Evolutionary conservation across 2,797 vertebrate species (phyloP).

Genomic region (Diplodus puntazzo): DNA sequence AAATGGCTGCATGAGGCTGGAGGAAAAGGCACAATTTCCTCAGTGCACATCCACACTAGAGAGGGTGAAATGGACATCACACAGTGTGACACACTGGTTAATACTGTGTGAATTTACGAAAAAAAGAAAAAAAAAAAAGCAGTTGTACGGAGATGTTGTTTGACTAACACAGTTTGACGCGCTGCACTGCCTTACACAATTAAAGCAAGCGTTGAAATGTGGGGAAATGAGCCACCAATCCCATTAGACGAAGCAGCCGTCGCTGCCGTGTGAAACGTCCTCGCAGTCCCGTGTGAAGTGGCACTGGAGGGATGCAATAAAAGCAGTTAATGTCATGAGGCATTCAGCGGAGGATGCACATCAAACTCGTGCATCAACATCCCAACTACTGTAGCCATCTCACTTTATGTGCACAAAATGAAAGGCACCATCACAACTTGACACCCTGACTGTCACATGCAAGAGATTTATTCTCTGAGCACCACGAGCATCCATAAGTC

Average conservation of each 20-base stretch:
- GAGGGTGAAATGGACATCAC: slow-evolving; percentile 8
- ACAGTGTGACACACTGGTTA: not conserved
- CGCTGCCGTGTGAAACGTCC: slow-evolving; percentile 25
- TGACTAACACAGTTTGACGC: slow-evolving; percentile 30
- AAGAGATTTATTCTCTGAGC: slow-evolving; percentile 3
- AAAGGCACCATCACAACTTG: slow-evolving; percentile 29
- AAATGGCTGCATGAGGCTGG: slow-evolving; percentile 10
- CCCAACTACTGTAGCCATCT: slow-evolving; percentile 3
- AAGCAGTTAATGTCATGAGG: slow-evolving; percentile 7
- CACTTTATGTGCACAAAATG: slow-evolving; percentile 13
- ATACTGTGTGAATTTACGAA: slow-evolving; percentile 25
- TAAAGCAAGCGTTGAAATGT: slow-evolving; percentile 30
- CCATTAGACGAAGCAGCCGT: not conserved
- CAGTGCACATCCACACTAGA: not conserved
- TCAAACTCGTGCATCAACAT: slow-evolving; percentile 15
- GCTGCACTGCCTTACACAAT: slow-evolving; percentile 10
- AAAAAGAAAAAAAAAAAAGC: not conserved
- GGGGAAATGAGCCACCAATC: slow-evolving; percentile 14
- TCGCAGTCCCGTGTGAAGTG: slow-evolving; percentile 10
- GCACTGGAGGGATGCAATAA: slow-evolving; percentile 23
- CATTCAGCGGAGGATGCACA: slow-evolving; percentile 20
- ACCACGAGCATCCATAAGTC: slow-evolving; percentile 18
- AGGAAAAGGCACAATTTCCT: slow-evolving; percentile 12
- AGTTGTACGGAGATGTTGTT: not conserved
- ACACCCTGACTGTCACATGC: not conserved